Evolutionary conservation across 2,888 invertebrate species (phyloP).

Genomic region (Acanthococcus lagerstroemiae): DNA sequence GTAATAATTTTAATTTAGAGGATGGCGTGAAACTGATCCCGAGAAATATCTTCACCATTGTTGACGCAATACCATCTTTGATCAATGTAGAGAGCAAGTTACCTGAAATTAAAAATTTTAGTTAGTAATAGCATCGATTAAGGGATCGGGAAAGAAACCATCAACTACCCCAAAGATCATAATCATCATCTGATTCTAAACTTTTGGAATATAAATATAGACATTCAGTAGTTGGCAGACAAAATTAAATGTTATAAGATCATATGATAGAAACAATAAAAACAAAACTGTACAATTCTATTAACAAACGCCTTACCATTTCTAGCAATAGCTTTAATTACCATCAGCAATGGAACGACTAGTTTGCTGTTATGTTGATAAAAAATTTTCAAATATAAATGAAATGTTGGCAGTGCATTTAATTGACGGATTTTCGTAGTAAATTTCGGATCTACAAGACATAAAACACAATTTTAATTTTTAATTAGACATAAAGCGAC

Average conservation of each 20-base stretch:
- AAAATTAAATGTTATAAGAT: too few species aligned
- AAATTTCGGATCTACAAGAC: slow-evolving; percentile 49
- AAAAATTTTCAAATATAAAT: slow-evolving; percentile 49
- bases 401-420: slow-evolving; percentile 52
- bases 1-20: slow-evolving; percentile 51
- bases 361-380: slow-evolving; percentile 49
- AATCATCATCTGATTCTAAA: too few species aligned
- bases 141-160: too few species aligned
- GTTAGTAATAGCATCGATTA: too few species aligned
- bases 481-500: too few species aligned
- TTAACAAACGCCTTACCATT: slow-evolving; percentile 50
- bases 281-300: too few species aligned
- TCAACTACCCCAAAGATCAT: too few species aligned
- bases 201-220: too few species aligned
- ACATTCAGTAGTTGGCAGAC: too few species aligned
- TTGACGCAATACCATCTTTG: slow-evolving; percentile 50
- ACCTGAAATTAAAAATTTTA: slow-evolving; percentile 39
- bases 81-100: slow-evolving; percentile 45
- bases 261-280: too few species aligned
- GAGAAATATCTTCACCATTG: slow-evolving; percentile 52
- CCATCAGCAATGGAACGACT: slow-evolving; percentile 49
- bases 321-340: slow-evolving; percentile 52
- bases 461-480: slow-evolving; percentile 5
- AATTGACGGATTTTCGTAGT: slow-evolving; percentile 54
- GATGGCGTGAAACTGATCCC: slow-evolving; percentile 53